A percentile compares a stretch with the other conserved stretches of the same genome.
phyloP scores from a whole-genome alignment of 2,113 vertebrate species.

The Thymallus thymallus region DNA sequence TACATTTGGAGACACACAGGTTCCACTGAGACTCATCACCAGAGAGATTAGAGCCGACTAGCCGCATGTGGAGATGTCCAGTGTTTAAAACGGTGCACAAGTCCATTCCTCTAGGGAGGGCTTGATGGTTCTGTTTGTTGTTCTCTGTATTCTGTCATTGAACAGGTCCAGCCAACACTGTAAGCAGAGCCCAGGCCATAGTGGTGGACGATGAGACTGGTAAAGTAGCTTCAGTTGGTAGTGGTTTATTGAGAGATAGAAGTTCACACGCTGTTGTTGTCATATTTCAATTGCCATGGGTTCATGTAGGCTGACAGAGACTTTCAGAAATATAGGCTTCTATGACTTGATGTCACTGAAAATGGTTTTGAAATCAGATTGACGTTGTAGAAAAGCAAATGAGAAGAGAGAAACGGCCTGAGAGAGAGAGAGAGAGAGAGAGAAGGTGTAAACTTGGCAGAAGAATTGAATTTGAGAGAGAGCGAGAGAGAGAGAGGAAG shows the following conservation, averaged over 20 bases:
- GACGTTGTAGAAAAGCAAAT: not conserved
- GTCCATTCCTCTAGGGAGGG: no score
- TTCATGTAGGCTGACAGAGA: not conserved
- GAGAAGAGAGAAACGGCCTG: slow-evolving; percentile 1
- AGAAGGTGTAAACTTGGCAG: no score
- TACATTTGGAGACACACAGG: not conserved
- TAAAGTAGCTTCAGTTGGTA: slow-evolving; percentile 18
- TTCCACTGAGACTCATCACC: not conserved
- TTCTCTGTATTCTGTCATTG: not conserved
- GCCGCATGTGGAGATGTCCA: not conserved
- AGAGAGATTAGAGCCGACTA: not conserved
- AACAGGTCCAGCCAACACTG: not conserved
- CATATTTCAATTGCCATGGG: not conserved
- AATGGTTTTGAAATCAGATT: not conserved
- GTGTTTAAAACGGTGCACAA: not conserved
- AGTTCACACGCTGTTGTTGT: not conserved
- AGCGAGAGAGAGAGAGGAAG: slow-evolving; percentile 14
- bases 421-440: not conserved
- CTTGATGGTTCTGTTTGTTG: slow-evolving; percentile 1
- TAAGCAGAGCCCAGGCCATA: slow-evolving; percentile 6
- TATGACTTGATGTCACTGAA: not conserved
- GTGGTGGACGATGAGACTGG: slow-evolving; percentile 26
- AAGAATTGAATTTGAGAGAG: no score
- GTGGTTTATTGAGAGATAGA: slow-evolving; percentile 40
- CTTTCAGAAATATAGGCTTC: not conserved